Conservation (phyloP, 2,797 vertebrate species). For the Prionace glauca region DNA sequence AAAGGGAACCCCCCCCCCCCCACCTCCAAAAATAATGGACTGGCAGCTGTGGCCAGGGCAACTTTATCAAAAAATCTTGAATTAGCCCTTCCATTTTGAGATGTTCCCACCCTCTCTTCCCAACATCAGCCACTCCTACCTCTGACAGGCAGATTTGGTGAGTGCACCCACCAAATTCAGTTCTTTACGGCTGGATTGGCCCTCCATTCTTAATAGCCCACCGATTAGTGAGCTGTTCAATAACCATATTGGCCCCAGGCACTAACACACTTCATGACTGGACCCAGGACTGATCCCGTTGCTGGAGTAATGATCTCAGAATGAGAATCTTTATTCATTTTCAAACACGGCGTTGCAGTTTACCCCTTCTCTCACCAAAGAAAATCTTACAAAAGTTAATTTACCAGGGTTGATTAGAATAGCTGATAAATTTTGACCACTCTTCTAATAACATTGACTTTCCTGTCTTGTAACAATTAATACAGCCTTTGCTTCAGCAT, state of each 20-base stretch:
- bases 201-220: no score
- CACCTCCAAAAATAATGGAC: not conserved
- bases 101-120: not conserved
- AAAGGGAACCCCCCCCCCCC: not conserved
- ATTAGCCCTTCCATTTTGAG: not conserved
- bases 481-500: no score
- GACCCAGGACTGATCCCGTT: no score
- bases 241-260: no score
- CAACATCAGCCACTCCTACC: no score
- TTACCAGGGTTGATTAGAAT: not conserved
- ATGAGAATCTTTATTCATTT: not conserved
- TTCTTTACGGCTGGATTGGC: no score
- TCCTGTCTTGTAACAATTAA: not conserved
- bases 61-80: not conserved
- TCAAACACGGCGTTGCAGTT: not conserved
- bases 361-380: not conserved
- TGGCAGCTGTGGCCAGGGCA: not conserved
- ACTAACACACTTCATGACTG: no score
- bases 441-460: not conserved
- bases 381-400: not conserved
- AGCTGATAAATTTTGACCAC: not conserved
- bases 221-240: no score
- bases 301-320: no score
- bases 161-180: no score
- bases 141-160: not conserved